Evolutionary conservation across 2,113 vertebrate genomes (phyloP).

Genomic region (Gallinago undulata): DNA sequence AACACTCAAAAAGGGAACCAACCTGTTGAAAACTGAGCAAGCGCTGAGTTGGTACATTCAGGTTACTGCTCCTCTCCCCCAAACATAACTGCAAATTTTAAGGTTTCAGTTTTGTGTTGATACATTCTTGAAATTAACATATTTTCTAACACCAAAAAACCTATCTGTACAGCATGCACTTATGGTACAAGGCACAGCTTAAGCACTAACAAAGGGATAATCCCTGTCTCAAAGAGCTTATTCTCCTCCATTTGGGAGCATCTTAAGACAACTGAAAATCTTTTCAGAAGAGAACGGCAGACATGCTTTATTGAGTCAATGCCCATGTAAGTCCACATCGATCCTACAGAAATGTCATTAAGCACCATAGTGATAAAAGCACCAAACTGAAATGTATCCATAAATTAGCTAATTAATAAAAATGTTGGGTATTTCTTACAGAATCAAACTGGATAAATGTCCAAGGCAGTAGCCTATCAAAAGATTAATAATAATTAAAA

Average conservation of each 20-base stretch:
- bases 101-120: neutral
- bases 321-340: neutral
- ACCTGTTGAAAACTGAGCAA: neutral
- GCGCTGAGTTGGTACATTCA: neutral
- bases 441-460: neutral
- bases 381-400: neutral
- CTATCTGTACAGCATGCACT: neutral
- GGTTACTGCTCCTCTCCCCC: neutral
- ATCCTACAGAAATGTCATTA: neutral
- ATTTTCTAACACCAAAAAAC: neutral
- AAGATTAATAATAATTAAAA: neutral
- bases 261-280: neutral
- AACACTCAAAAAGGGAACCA: neutral
- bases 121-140: neutral
- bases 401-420: neutral
- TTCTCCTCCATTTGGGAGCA: neutral
- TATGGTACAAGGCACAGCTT: accelerated
- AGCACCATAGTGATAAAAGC: neutral
- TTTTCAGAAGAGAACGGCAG: neutral
- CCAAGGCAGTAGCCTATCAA: neutral
- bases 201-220: neutral
- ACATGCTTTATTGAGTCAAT: neutral
- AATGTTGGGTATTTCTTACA: neutral
- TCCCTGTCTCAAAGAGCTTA: neutral
- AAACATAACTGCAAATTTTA: neutral